These are phyloP conservation scores for Amphiprion percula DNA, from an alignment of 2,113 vertebrate genomes.

Conservation along the genomic window DNA sequence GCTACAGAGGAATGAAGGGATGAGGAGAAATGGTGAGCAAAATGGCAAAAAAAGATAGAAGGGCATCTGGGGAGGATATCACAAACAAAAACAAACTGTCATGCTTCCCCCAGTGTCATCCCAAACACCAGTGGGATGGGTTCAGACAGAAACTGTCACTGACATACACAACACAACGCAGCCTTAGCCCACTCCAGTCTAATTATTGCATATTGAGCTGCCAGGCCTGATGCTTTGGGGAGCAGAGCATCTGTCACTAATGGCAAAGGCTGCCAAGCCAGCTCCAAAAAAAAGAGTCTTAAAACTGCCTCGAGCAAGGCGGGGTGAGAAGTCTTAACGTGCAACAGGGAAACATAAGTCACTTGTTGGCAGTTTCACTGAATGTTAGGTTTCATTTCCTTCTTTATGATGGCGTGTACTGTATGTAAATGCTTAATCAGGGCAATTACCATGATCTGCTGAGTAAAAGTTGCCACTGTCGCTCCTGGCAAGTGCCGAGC, in stretches of 20 bases:
- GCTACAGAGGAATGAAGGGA: slow-evolving; percentile 8
- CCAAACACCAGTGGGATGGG: not conserved
- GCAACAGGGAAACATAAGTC: slow-evolving; percentile 21
- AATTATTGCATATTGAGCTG: slow-evolving; percentile 58
- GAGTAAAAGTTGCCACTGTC: slow-evolving; percentile 27
- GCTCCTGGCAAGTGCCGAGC: slow-evolving; percentile 32
- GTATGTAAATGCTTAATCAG: slow-evolving; percentile 31
- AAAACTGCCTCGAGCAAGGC: slow-evolving; percentile 23
- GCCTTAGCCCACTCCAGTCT: slow-evolving; percentile 34
- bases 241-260: slow-evolving; percentile 65
- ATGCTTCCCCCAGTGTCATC: slow-evolving; percentile 9
- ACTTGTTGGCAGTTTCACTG: not conserved
- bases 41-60: slow-evolving; percentile 3
- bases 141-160: slow-evolving; percentile 30
- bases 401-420: slow-evolving; percentile 3
- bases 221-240: slow-evolving; percentile 54
- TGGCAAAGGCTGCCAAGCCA: slow-evolving; percentile 46
- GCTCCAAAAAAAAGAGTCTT: slow-evolving; percentile 23
- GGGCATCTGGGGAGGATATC: slow-evolving; percentile 5
- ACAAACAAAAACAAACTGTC: slow-evolving; percentile 17
- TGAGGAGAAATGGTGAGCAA: not conserved
- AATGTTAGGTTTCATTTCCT: slow-evolving; percentile 20
- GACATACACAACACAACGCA: slow-evolving; percentile 4
- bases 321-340: not conserved
- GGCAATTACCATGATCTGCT: slow-evolving; percentile 23